Conservation (phyloP, 2,113 vertebrate species). For the Engystomops pustulosus region DNA sequence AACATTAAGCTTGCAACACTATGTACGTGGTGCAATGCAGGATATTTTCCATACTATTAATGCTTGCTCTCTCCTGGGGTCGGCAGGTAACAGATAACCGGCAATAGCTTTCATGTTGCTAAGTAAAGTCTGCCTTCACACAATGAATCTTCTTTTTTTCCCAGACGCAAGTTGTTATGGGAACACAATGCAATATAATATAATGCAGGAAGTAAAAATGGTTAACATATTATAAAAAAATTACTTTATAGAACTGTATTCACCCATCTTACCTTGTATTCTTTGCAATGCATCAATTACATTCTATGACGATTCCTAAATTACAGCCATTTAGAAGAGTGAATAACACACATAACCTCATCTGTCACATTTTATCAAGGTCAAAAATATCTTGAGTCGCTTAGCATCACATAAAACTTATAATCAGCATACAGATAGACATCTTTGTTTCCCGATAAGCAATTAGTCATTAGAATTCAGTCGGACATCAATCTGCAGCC, state of each 20-base stretch:
- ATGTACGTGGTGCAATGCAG: background rate
- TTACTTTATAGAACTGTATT: conserved; percentile 12
- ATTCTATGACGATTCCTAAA: background rate
- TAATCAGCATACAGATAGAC: background rate
- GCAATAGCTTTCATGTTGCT: conserved; percentile 6
- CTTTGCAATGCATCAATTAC: background rate
- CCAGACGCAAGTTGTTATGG: conserved; percentile 34
- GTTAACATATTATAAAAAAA: conserved; percentile 1
- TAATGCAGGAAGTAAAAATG: background rate
- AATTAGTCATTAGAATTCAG: background rate
- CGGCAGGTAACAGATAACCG: background rate
- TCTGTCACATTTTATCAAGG: background rate
- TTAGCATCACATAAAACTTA: background rate
- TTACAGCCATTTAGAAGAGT: background rate
- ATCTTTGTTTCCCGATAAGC: background rate
- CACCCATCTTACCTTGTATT: background rate
- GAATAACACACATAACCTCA: background rate
- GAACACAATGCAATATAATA: conserved; percentile 19
- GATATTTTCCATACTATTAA: background rate
- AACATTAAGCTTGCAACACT: background rate
- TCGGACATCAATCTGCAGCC: background rate
- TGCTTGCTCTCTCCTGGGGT: background rate
- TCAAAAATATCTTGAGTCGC: background rate
- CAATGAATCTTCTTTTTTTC: background rate
- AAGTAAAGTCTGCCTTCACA: background rate